Base-by-base conservation (phyloP, 2,888 invertebrate genomes). In the Nomada ruficornis region DNA sequence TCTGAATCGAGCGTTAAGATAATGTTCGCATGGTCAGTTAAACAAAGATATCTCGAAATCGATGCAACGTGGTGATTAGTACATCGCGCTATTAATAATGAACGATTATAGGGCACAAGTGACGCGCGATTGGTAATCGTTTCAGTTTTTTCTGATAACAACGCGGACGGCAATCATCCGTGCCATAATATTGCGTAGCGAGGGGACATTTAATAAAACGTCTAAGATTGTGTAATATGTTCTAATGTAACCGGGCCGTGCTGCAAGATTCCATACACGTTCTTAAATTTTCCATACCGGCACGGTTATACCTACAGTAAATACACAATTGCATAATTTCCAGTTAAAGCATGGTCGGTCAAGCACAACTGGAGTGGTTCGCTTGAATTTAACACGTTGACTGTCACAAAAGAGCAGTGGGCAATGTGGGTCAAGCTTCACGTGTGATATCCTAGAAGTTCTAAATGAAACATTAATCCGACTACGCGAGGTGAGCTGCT, bases 311-410 rank as follows among this genome's bases (percentile, higher is more conserved):
- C 7, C 36, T 36, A 60, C 10, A 11, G 15, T 1, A 42, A 68
- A 23, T 11, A 11, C 18, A 18, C 44, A 44, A 67, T 67, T 74
- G 29, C 74, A 50, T 29, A 67, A 74, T 59, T 59, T 50, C 59
- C 9, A 50, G 59, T 74, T 74, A 50, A 67, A 59, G 74, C 74
- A 59, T 74, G 74, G 29, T 13, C 67, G 74, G 67, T 67, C 67
- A 74, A 74, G 67, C 74, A 59, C 50, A 67, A 52, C 74, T 47
- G 26, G 50, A 59, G 15, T 64, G 29, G 64, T 55, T 64, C 54
- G 64, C 55, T 55, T 55, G 55, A 54, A 72, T 42, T 72, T 63
- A 55, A 64, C 64, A 26, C 64, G 54, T 44, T 44, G n/a, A 29
- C 50, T 23, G 57, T 1, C 36, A 67, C 36, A 47, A 74, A 23